These are phyloP conservation scores for Phylloscopus collybita DNA, from an alignment of 2,797 vertebrate genomes.

Conservation along the genomic window DNA sequence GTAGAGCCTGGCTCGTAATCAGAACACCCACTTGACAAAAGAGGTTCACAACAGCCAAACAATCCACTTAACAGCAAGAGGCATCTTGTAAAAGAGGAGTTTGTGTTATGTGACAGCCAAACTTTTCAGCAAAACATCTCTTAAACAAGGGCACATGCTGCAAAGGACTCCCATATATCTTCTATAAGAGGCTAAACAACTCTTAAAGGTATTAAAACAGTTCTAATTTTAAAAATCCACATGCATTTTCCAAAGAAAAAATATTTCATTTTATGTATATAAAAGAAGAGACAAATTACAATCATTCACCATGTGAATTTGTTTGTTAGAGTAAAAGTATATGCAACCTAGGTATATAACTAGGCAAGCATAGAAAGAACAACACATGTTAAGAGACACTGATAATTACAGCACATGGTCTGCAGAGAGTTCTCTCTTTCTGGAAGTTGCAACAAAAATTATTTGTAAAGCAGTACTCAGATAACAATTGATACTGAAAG, in stretches of 20 bases:
- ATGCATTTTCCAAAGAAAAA: background rate
- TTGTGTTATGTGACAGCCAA: constrained; percentile 10
- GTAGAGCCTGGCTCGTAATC: background rate
- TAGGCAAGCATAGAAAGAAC: background rate
- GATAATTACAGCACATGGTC: background rate
- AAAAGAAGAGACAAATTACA: background rate
- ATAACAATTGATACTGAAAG: background rate
- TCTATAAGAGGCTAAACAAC: background rate
- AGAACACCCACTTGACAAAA: constrained; percentile 42
- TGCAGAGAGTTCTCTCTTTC: background rate
- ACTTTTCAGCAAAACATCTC: constrained; percentile 3
- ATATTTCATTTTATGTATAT: background rate
- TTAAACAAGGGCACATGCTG: background rate
- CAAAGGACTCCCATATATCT: background rate
- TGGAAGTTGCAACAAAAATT: background rate
- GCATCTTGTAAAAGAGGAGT: constrained; percentile 16
- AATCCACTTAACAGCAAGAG: constrained; percentile 1
- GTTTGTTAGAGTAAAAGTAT: background rate
- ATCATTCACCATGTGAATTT: background rate
- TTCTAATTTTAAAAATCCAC: background rate
- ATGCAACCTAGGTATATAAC: background rate
- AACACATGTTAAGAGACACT: background rate
- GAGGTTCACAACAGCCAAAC: constrained; percentile 21
- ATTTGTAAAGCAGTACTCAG: background rate
- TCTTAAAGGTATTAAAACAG: background rate